These are phyloP conservation scores for Chiloscyllium punctatum DNA, from an alignment of 2,797 vertebrate species.

Conservation along the genomic window DNA sequence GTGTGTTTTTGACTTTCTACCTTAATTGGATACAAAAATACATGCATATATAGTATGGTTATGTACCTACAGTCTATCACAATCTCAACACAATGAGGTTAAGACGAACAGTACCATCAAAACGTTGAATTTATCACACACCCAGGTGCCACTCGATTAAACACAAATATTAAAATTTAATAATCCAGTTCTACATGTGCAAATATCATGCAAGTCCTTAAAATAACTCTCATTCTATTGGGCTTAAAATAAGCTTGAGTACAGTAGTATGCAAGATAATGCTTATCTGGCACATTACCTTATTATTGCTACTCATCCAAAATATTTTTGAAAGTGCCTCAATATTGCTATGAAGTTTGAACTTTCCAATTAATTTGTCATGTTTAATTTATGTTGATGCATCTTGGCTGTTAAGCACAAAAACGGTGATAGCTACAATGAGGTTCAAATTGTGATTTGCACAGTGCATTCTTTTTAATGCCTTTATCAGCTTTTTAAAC, in stretches of 20 bases:
- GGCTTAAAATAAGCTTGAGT: neutral
- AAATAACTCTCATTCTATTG: constrained; percentile 9
- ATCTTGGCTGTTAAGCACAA: neutral
- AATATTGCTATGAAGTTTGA: constrained; percentile 9
- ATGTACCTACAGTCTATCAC: neutral
- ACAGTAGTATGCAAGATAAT: constrained; percentile 19
- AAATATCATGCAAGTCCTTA: constrained; percentile 20
- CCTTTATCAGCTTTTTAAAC: neutral
- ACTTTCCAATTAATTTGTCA: neutral
- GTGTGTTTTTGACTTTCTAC: neutral
- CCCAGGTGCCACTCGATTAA: neutral
- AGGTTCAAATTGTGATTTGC: neutral
- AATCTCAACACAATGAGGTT: neutral
- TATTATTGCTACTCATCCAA: neutral
- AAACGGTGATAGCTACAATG: neutral
- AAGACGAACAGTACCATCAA: neutral
- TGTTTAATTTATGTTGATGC: neutral
- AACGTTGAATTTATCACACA: neutral
- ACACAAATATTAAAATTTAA: neutral
- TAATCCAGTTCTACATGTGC: constrained; percentile 18
- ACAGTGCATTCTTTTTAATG: neutral
- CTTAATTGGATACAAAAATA: neutral
- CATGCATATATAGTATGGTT: constrained; percentile 17
- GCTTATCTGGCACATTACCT: neutral
- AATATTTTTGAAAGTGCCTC: neutral